Evolutionary conservation across 1,140 invertebrate genomes (phyloP).

Genomic region (Octopus sinensis): DNA sequence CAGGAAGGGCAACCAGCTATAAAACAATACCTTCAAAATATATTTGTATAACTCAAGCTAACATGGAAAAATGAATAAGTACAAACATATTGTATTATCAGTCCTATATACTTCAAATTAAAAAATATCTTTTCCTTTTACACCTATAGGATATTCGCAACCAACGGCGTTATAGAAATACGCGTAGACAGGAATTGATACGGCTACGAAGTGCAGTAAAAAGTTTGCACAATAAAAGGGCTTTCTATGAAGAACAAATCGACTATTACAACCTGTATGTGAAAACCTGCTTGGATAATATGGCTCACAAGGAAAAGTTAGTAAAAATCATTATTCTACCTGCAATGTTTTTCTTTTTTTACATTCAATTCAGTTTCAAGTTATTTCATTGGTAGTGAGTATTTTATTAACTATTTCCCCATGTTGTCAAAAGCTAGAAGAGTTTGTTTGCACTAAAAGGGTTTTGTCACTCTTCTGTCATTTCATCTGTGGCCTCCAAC

Average conservation of each 20-base stretch:
- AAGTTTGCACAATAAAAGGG: slow-evolving; percentile 68
- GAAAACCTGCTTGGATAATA: slow-evolving; percentile 72
- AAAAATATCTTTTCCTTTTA: too few relatives aligned
- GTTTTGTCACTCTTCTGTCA: too few relatives aligned
- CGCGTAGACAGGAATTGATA: slow-evolving; percentile 63
- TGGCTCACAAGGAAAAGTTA: slow-evolving; percentile 70
- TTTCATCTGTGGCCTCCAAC: too few relatives aligned
- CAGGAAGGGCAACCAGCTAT: too few relatives aligned
- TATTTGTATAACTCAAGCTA: too few relatives aligned
- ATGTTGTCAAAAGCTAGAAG: neutral
- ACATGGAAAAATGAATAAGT: too few relatives aligned
- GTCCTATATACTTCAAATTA: too few relatives aligned
- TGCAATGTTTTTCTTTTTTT: too few relatives aligned
- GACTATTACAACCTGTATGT: slow-evolving; percentile 78
- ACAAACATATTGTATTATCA: too few relatives aligned
- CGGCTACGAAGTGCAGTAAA: slow-evolving; percentile 67
- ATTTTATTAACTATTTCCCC: neutral
- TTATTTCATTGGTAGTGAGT: too few relatives aligned
- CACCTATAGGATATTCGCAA: slow-evolving; percentile 54
- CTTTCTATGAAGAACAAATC: slow-evolving; percentile 75
- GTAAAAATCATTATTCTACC: slow-evolving; percentile 20
- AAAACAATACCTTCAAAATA: too few relatives aligned
- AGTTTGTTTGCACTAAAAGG: neutral
- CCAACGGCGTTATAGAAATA: slow-evolving; percentile 54
- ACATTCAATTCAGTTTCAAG: too few relatives aligned